Evolutionary conservation across 2,888 invertebrate species (phyloP), one percentile per base, ranked within the genome.

Genomic region (Marronus borbonicus): DNA sequence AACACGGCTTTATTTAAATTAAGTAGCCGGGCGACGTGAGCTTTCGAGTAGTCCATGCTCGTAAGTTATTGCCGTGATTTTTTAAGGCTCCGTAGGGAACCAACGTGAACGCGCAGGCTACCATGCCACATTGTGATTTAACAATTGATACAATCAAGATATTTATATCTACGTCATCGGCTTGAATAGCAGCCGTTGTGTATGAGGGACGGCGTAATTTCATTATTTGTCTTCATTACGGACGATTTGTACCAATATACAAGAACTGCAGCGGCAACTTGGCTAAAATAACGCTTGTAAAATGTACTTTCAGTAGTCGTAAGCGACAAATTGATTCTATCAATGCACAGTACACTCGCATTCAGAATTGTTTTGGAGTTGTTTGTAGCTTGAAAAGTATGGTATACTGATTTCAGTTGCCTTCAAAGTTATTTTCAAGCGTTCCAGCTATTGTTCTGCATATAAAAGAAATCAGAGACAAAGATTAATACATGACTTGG

Each of bases 91-190:
- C 68, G 49, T 28, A n/a, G 68, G 68, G 68, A 68, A 28, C 28
- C 68, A 49, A 68, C 68, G n/a, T 50, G 49, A 50, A 44, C 44
- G 44, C 1, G 68, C 68, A 24, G 50, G 7, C 68, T 68, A 68
- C 68, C 68, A 68, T 68, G 20, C 28, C 28, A 50, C 68, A 68
- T 68, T 68, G 68, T 68, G 68, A 68, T 68, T 68, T 68, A 68
- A 68, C 68, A 68, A 68, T 68, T 50, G 50, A 68, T 68, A 68
- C 50, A 68, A 68, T 68, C 68, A 68, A 68, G 68, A 68, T 68
- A 68, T 68, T 68, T 68, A 68, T 68, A 68, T 68, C 24, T 68
- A 68, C 68, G 68, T 68, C 68, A 68, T 68, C 68, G 50, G 28
- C 50, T 68, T 68, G 68, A 68, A 68, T 68, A 68, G 50, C 68